These are phyloP conservation scores for Amblyteles armatorius DNA, from an alignment of 2,888 invertebrate genomes.

Conservation along the genomic window DNA sequence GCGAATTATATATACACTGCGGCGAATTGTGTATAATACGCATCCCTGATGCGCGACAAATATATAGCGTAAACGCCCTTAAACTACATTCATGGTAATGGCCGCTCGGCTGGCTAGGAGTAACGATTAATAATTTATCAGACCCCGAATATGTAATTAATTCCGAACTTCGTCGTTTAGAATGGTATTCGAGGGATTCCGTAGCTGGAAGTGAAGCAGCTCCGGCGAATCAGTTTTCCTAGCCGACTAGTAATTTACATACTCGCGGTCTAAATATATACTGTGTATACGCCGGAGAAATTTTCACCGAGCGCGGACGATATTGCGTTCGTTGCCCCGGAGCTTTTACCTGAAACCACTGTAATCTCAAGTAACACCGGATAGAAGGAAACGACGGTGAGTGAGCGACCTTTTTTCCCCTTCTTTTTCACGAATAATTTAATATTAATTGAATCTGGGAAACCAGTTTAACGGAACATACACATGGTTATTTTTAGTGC, in stretches of 20 bases:
- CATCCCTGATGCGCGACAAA: constrained; percentile 25
- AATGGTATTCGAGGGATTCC: neutral
- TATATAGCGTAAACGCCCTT: constrained; percentile 25
- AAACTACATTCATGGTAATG: neutral
- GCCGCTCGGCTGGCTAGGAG: neutral
- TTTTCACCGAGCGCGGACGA: neutral
- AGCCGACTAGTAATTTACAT: constrained; percentile 22
- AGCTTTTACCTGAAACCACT: constrained; percentile 45
- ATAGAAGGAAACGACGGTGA: neutral
- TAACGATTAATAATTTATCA: constrained; percentile 49
- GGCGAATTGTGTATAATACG: constrained; percentile 27
- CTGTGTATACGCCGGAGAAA: neutral
- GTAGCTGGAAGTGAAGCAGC: neutral
- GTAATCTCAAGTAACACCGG: constrained; percentile 33
- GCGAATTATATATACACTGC: constrained; percentile 23
- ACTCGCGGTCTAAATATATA: constrained; percentile 22
- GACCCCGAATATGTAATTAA: constrained; percentile 16
- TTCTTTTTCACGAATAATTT: constrained; percentile 44
- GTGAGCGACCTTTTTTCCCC: neutral
- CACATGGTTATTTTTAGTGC: neutral
- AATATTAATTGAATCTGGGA: constrained; percentile 48
- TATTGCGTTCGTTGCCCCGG: constrained; percentile 7
- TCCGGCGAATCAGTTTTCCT: neutral
- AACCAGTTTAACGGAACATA: neutral
- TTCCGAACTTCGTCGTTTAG: constrained; percentile 18